phyloP scores from a whole-genome alignment of 2,113 vertebrate species.

The Pelusios castaneus region DNA sequence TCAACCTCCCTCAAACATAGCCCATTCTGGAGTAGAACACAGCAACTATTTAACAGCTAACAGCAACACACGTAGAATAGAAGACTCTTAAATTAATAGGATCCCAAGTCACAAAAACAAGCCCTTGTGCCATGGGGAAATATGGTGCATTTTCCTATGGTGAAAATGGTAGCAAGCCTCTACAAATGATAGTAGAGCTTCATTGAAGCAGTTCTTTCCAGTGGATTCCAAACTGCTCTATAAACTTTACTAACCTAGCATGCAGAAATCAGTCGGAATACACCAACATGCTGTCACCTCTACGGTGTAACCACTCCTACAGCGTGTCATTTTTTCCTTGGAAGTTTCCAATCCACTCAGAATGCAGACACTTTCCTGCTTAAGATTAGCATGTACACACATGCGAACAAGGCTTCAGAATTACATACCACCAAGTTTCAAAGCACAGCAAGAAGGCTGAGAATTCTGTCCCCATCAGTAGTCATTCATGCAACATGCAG shows the following conservation, averaged over 20 bases:
- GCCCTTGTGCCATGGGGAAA: not conserved
- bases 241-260: not conserved
- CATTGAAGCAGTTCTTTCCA: no score
- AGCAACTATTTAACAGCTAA: not conserved
- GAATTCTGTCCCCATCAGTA: not conserved
- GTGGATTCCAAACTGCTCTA: not conserved
- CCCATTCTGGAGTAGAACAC: not conserved
- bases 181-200: not conserved
- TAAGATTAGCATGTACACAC: not conserved
- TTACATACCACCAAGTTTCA: not conserved
- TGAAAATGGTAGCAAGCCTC: not conserved
- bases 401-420: not conserved
- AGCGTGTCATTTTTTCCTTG: not conserved
- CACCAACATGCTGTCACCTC: not conserved
- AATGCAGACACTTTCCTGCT: not conserved
- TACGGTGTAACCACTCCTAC: not conserved
- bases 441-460: not conserved
- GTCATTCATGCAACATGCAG: not conserved
- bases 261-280: not conserved
- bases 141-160: not conserved
- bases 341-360: not conserved
- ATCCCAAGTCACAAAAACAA: not conserved
- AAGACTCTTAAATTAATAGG: not conserved
- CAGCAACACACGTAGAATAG: not conserved
- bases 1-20: no score